Evolutionary conservation across 2,113 vertebrate species (phyloP), one percentile per base, ranked within the genome.

Genomic region (Martes martes): DNA sequence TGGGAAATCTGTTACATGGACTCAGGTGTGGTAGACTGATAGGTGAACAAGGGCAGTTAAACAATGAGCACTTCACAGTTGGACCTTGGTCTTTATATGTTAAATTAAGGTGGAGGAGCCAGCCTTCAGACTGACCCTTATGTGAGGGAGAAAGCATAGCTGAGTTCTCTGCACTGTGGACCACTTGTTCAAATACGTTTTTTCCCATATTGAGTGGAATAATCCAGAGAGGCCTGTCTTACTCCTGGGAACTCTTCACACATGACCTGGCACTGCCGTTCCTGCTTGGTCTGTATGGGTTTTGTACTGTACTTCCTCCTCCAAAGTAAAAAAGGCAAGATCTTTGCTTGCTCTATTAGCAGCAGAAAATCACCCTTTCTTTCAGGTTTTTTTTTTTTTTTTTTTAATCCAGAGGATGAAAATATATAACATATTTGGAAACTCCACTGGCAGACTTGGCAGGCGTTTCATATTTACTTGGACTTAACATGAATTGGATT

Each of bases 401-500:
- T 93, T 95, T 96, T 93, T 15, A 95, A 97, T 94, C 65, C 88
- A 87, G 47, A 95, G 87, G 79, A 95, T 97, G 97, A 97, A 96
- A 97, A 96, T 97, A 92, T 79, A 95, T 78, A 96, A 86, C 84
- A 76, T 96, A 93, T 90, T 97, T 89, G 85, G 90, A 97, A 96
- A 96, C 84, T 92, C 87, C 52, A 33, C 83, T 85, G 94, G 96
- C 78, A 52, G 90, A 79, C 90, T 96, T 97, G 94, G 97, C 92
- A 91, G 96, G 84, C 76, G 0, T 96, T 95, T 97, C 85, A 57
- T 89, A 94, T 97, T 97, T 95, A 95, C 96, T 96, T 97, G 96
- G 96, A 97, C 89, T 95, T 93, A 86, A 73, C 88, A 71, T 95
- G 90, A 97, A 83, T 94, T 96, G 91, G 96, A 97, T 98, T 94